A percentile compares a stretch with the other conserved stretches of the same genome.
These are phyloP conservation scores for Neoscelio sp. DNA, from an alignment of 2,888 invertebrate species.

Conservation along the genomic window DNA sequence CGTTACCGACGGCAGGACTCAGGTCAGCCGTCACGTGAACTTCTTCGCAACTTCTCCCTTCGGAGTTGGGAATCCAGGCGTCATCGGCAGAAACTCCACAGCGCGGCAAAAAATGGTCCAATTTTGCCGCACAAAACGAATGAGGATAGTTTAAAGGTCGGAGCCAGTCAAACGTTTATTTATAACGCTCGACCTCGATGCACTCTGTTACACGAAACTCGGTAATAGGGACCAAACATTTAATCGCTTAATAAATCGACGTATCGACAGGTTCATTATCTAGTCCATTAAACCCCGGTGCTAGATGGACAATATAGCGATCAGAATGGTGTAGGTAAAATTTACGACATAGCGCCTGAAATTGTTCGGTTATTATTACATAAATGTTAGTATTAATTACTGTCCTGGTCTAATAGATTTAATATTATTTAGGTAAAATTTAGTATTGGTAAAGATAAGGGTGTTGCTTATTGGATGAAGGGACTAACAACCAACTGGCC, in stretches of 20 bases:
- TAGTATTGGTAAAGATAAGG: no score
- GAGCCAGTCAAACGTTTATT: conserved; percentile 28
- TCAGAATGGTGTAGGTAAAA: conserved; percentile 30
- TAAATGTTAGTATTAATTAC: conserved; percentile 19
- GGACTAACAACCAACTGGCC: no score
- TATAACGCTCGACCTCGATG: conserved; percentile 26
- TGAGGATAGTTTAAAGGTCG: conserved; percentile 12
- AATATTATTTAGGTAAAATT: no score
- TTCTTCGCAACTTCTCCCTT: conserved; percentile 1
- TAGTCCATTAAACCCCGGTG: conserved; percentile 31
- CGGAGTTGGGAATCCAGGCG: conserved; percentile 32
- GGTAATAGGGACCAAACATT: conserved; percentile 16
- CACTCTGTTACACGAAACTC: conserved; percentile 30
- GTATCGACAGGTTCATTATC: conserved; percentile 51
- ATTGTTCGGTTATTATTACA: conserved; percentile 5
- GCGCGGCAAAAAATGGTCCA: conserved; percentile 27
- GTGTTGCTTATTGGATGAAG: no score
- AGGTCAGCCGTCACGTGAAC: conserved; percentile 29
- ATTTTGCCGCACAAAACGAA: conserved; percentile 1
- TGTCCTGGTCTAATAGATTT: conserved; percentile 16
- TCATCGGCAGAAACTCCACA: conserved; percentile 16
- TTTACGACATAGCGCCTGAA: conserved; percentile 31
- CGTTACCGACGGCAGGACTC: conserved; percentile 46
- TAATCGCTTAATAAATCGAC: conserved; percentile 54
- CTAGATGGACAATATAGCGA: conserved; percentile 40